Conservation (phyloP, 2,113 vertebrate species). For the Ammodytes dubius region DNA sequence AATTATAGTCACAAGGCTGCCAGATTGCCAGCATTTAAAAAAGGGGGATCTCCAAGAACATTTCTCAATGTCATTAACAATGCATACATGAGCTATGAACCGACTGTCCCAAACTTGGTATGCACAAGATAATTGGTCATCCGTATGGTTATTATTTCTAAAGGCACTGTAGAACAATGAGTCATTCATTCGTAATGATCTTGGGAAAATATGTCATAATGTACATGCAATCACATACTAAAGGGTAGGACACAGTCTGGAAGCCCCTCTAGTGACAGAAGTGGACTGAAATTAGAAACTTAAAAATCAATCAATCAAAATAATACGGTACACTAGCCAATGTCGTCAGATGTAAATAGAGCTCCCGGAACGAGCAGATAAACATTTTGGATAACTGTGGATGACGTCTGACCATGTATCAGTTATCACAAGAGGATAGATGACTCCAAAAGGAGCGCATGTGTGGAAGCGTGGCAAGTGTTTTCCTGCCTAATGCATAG, state of each 20-base stretch:
- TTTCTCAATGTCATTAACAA: conserved; percentile 52
- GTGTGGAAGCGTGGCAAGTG: conserved; percentile 26
- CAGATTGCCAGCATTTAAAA: conserved; percentile 33
- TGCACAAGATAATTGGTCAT: conserved; percentile 45
- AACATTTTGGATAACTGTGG: background rate
- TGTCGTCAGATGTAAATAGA: background rate
- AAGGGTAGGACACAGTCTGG: conserved; percentile 7
- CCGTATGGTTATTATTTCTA: conserved; percentile 44
- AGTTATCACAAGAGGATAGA: background rate
- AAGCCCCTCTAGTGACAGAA: conserved; percentile 13
- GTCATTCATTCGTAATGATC: conserved; percentile 49
- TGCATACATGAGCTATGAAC: conserved; percentile 50
- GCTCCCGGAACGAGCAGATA: too few species aligned
- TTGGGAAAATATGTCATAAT: conserved; percentile 47
- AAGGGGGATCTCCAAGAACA: conserved; percentile 57
- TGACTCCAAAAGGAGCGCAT: conserved; percentile 24
- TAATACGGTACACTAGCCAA: background rate
- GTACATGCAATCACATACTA: conserved; percentile 50
- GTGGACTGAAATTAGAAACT: background rate
- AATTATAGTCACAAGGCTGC: conserved; percentile 69
- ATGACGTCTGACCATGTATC: conserved; percentile 6
- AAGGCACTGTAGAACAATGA: conserved; percentile 48
- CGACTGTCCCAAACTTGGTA: conserved; percentile 31
- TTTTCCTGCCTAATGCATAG: conserved; percentile 29
- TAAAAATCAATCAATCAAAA: background rate